Evolutionary conservation across 2,797 vertebrate species (phyloP).

Genomic region (Poecile montanus): DNA sequence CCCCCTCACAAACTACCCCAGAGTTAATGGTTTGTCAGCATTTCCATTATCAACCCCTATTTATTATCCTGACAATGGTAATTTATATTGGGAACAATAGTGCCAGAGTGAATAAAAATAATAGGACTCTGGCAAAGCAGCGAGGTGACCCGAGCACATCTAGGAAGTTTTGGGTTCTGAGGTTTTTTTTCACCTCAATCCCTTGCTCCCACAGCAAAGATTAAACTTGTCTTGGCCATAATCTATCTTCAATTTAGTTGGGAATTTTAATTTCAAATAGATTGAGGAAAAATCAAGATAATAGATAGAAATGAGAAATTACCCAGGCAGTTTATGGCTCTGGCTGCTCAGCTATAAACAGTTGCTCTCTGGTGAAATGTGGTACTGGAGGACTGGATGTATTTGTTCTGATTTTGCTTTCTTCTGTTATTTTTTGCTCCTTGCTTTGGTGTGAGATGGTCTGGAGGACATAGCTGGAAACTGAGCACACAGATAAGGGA

Average conservation of each 20-base stretch:
- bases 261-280: slow-evolving; percentile 52
- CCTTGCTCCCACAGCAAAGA: slow-evolving; percentile 23
- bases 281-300: slow-evolving; percentile 38
- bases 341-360: not conserved
- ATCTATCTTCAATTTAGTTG: slow-evolving; percentile 36
- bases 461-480: not conserved
- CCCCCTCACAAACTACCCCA: not conserved
- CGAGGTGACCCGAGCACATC: slow-evolving; percentile 43
- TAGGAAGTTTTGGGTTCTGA: slow-evolving; percentile 19
- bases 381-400: not conserved
- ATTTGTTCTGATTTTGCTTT: not conserved
- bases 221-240: slow-evolving; percentile 2
- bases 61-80: slow-evolving; percentile 68
- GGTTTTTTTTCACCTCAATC: not conserved
- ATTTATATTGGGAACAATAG: slow-evolving; percentile 74
- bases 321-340: not conserved
- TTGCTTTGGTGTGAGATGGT: not conserved
- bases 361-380: not conserved
- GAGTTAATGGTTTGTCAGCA: slow-evolving; percentile 64
- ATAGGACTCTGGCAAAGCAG: slow-evolving; percentile 36
- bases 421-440: not conserved
- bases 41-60: slow-evolving; percentile 61
- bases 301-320: slow-evolving; percentile 38
- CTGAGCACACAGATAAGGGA: not conserved
- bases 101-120: slow-evolving; percentile 68